Percentiles rank a stretch among this genome's conserved stretches.
These are phyloP conservation scores for Ametastegia equiseti DNA, from an alignment of 2,888 invertebrate species.

Conservation along the genomic window DNA sequence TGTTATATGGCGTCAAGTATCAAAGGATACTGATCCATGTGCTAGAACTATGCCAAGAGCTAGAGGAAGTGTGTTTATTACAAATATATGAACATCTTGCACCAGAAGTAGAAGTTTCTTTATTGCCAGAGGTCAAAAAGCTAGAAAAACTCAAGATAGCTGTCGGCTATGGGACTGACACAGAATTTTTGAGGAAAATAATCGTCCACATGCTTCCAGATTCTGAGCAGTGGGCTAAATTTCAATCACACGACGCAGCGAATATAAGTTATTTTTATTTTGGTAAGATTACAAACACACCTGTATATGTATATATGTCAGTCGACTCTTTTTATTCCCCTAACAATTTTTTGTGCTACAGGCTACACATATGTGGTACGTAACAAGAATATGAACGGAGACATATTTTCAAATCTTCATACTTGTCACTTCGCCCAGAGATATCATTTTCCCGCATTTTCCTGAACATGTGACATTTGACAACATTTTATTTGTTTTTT, in stretches of 20 bases:
- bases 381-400: neutral
- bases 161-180: neutral
- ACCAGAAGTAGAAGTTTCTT: neutral
- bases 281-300: neutral
- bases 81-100: neutral
- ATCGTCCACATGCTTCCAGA: slow-evolving; percentile 24
- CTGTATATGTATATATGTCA: neutral
- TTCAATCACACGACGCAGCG: neutral
- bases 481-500: neutral
- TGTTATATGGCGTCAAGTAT: neutral
- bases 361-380: too few relatives aligned
- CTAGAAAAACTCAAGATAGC: neutral
- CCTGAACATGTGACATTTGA: neutral
- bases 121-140: neutral
- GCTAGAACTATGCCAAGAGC: slow-evolving; percentile 14
- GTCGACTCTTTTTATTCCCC: neutral
- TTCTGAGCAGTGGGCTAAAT: slow-evolving; percentile 15
- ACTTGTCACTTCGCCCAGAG: neutral
- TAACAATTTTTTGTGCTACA: neutral
- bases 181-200: neutral
- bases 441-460: neutral
- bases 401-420: neutral
- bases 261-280: slow-evolving; percentile 4
- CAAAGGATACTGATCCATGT: neutral
- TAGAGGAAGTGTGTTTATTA: neutral